Evolutionary conservation across 2,888 invertebrate genomes (phyloP).

Genomic region (Ptilodon capucinus): DNA sequence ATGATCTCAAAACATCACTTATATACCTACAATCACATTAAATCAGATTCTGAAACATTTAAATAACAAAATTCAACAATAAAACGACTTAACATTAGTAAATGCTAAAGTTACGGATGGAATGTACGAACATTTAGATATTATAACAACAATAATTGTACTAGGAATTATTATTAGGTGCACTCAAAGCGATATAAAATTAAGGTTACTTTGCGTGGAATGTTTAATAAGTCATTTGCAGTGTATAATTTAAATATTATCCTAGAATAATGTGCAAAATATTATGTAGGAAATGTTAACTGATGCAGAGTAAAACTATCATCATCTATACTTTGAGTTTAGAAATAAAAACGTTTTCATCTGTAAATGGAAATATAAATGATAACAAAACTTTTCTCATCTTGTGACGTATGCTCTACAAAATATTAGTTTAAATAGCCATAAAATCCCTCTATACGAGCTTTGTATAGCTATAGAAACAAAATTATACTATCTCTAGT

Average conservation of each 20-base stretch:
- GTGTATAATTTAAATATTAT: no score
- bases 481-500: background rate
- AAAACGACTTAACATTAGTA: slow-evolving; percentile 21
- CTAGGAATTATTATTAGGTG: background rate
- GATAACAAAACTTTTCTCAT: no score
- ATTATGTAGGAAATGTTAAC: background rate
- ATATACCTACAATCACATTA: slow-evolving; percentile 35
- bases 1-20: slow-evolving; percentile 13
- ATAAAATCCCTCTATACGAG: no score
- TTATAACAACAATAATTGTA: slow-evolving; percentile 2
- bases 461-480: no score
- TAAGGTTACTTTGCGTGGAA: background rate
- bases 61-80: slow-evolving; percentile 29
- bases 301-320: no score
- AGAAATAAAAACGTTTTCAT: no score
- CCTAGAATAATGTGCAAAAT: background rate
- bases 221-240: background rate
- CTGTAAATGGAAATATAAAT: no score
- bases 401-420: no score
- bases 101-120: slow-evolving; percentile 18
- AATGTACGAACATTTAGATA: slow-evolving; percentile 17
- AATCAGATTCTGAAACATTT: slow-evolving; percentile 28
- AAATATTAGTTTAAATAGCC: no score
- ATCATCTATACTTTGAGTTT: no score
- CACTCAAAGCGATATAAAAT: background rate